Base-by-base conservation (phyloP, 2,797 vertebrate species). In the Bradypodion ventrale region DNA sequence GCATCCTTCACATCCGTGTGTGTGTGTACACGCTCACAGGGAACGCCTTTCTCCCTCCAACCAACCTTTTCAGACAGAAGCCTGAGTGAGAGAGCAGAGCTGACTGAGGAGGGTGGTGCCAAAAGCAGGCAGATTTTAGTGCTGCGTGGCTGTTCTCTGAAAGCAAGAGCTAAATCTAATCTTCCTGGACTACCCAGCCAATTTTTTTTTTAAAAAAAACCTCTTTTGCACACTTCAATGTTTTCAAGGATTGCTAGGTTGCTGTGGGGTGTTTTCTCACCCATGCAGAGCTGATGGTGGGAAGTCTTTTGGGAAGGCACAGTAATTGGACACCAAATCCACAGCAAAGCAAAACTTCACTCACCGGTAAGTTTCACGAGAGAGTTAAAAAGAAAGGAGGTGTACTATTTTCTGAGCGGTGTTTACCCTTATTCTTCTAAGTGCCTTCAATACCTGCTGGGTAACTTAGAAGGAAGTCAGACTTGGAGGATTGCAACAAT, bases 11-110 rank as follows among this genome's bases (percentile, higher is more conserved):
- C 90, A 89, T 93, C 92, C 92, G 92, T 89, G 52, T 56, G 73
- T 2, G 92, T 89, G 52, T 56, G 73, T 89, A 32, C 2, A 84
- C 78, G 6, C 86, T 10, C 21, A 27, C 35, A 29, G 85, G 92
- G 78, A 75, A 69, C 94, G 92, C 94, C 95, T 94, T 86, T 92
- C 82, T 13, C 83, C 84, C 87, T 60, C 72, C 72, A 85, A 75
- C 82, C 76, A 75, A 29, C 89, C 88, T 82, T 77, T 70, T 35
- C 87, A 5, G 89, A 83, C 5, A 87, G 70, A 16, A 29, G 91
- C 70, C 44, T 25, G 27, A 59, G 7, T 42, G 63, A 32, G 77
- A 15, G 13, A 16, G 82, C 65, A 10, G 89, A 76, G 46, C 46
- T 7, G 2, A 46, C 91, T 52, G 56, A 46, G 91, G 52, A 56